Percentiles rank a stretch among this genome's conserved stretches.
phyloP scores from a whole-genome alignment of 2,888 invertebrate species.

The Caenorhabditis sinica region DNA sequence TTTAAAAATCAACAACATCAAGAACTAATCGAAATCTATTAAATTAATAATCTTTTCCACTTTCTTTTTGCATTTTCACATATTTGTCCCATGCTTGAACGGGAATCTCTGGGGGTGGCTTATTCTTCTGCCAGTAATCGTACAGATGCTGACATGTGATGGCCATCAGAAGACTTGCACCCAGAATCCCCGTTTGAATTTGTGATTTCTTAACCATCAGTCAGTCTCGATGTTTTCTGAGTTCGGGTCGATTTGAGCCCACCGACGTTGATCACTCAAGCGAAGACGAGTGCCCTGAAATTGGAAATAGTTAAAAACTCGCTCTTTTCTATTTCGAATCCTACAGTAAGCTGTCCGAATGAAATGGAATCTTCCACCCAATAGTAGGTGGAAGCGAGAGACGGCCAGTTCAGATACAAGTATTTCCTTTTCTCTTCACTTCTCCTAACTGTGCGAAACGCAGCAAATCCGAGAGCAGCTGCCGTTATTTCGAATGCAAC shows the following conservation, averaged over 20 bases:
- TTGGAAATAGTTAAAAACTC: neutral
- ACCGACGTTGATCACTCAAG: conserved; percentile 71
- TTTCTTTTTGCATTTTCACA: conserved; percentile 68
- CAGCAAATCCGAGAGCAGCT: conserved; percentile 62
- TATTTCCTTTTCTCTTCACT: conserved; percentile 70
- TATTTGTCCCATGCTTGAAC: conserved; percentile 77
- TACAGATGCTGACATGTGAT: conserved; percentile 62
- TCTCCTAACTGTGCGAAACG: conserved; percentile 62
- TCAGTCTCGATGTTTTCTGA: conserved; percentile 69
- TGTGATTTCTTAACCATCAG: conserved; percentile 70
- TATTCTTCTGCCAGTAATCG: conserved; percentile 65
- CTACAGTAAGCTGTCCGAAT: conserved; percentile 72
- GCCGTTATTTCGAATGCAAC: conserved; percentile 69
- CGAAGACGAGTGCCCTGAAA: conserved; percentile 74
- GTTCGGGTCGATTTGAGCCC: conserved; percentile 60
- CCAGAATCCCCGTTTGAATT: conserved; percentile 67
- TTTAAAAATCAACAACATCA: neutral
- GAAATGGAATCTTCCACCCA: conserved; percentile 75
- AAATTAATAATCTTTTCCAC: conserved; percentile 66
- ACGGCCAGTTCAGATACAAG: conserved; percentile 70
- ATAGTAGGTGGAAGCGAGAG: conserved; percentile 69
- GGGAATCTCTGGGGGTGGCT: conserved; percentile 74
- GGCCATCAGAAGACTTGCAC: conserved; percentile 63
- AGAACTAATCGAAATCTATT: conserved; percentile 14
- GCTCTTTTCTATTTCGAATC: neutral